phyloP scores from a whole-genome alignment of 1,140 invertebrate species.

The Drosophila ananassae region DNA sequence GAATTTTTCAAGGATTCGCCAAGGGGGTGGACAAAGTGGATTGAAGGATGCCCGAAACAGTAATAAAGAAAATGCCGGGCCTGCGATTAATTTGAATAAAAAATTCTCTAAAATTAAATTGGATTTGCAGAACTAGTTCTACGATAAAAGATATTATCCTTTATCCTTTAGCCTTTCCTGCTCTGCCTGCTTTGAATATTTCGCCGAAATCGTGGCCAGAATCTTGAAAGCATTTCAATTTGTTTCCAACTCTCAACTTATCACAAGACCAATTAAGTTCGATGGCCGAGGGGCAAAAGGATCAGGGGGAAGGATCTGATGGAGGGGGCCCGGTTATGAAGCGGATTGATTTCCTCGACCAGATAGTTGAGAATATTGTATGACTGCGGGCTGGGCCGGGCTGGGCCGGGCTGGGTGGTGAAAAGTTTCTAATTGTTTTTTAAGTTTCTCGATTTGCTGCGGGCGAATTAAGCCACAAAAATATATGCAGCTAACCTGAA shows the following conservation, averaged over 20 bases:
- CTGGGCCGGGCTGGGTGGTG: not conserved
- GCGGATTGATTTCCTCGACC: slow-evolving; percentile 14
- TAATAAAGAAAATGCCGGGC: no score
- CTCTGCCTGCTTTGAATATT: not conserved
- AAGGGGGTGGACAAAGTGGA: not conserved
- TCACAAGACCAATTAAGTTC: slow-evolving; percentile 21
- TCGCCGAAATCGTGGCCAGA: slow-evolving; percentile 5
- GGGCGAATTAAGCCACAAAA: slow-evolving; percentile 39
- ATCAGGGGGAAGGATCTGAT: not conserved
- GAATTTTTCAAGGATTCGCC: slow-evolving; percentile 21
- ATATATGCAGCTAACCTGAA: slow-evolving; percentile 49
- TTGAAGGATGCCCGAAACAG: no score
- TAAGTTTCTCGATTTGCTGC: slow-evolving; percentile 30
- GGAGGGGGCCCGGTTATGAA: slow-evolving; percentile 5
- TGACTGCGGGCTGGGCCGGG: not conserved
- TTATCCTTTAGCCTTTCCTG: not conserved
- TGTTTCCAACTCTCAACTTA: slow-evolving; percentile 31
- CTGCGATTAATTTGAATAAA: not conserved
- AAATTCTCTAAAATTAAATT: not conserved
- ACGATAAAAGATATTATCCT: not conserved
- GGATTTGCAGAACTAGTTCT: not conserved
- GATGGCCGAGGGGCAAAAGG: not conserved
- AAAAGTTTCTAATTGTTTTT: slow-evolving; percentile 51
- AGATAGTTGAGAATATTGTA: slow-evolving; percentile 9
- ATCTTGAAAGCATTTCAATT: slow-evolving; percentile 21